These are phyloP conservation scores for Eufriesea mexicana DNA, from an alignment of 1,140 invertebrate species.

Conservation along the genomic window DNA sequence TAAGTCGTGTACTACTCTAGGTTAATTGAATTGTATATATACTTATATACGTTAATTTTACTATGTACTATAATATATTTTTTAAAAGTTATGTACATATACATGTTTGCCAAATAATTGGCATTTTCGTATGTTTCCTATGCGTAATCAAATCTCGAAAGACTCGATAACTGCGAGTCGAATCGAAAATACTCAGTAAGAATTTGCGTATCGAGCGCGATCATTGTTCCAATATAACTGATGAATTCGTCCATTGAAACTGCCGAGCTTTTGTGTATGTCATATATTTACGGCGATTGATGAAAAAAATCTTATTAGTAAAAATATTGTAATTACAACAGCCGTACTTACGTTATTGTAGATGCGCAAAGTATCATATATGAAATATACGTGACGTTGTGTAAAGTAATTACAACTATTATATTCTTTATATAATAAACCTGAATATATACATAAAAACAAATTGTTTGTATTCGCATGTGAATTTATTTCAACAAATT, in stretches of 20 bases:
- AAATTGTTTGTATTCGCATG: constrained; percentile 29
- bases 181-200: constrained; percentile 14
- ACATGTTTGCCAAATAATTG: constrained; percentile 51
- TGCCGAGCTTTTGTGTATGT: constrained; percentile 79
- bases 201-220: constrained; percentile 2
- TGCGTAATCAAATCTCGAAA: constrained; percentile 46
- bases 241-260: constrained; percentile 78
- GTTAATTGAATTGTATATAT: constrained; percentile 72
- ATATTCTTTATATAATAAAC: constrained; percentile 77
- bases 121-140: constrained; percentile 54
- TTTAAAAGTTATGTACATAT: constrained; percentile 74
- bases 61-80: constrained; percentile 75
- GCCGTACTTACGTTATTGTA: constrained; percentile 36
- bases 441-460: constrained; percentile 56
- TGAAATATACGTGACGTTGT: constrained; percentile 74
- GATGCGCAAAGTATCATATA: constrained; percentile 55
- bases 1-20: constrained; percentile 53
- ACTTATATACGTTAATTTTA: constrained; percentile 70
- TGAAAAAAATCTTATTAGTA: constrained; percentile 16
- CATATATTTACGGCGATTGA: constrained; percentile 56
- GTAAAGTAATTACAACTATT: constrained; percentile 76
- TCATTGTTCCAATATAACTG: constrained; percentile 57
- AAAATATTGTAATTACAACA: constrained; percentile 34
- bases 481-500: constrained; percentile 54
- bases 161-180: background rate